Percentiles rank a stretch among this genome's conserved stretches.
Evolutionary conservation across 2,888 invertebrate genomes (phyloP).

Genomic region (Hypselothyrea guttata): DNA sequence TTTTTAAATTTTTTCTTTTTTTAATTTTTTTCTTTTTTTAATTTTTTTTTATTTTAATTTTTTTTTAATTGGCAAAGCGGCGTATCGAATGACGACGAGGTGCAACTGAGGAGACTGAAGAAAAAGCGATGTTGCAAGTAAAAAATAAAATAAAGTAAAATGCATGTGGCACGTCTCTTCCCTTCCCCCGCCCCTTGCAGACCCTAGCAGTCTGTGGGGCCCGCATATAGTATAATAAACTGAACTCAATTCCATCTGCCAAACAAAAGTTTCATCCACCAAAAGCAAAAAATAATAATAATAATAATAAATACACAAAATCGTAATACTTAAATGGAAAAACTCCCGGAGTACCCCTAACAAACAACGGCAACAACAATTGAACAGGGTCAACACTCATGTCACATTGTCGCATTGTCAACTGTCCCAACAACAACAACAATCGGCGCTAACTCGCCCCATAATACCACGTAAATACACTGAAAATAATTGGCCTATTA

Average conservation of each 20-base stretch:
- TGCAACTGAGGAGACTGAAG: neutral
- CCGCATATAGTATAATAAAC: slow-evolving; percentile 31
- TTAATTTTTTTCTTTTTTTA: too few relatives aligned
- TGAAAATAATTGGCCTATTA: too few relatives aligned
- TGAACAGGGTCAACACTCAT: slow-evolving; percentile 37
- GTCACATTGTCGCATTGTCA: slow-evolving; percentile 32
- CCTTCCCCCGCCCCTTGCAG: too few relatives aligned
- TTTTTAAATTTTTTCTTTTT: too few relatives aligned
- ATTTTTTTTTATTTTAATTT: too few relatives aligned
- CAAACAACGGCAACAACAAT: slow-evolving; percentile 11
- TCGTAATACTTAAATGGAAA: slow-evolving; percentile 38
- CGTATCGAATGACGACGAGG: too few relatives aligned
- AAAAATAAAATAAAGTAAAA: slow-evolving; percentile 32
- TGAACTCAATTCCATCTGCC: slow-evolving; percentile 9
- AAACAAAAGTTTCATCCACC: slow-evolving; percentile 14
- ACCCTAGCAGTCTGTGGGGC: slow-evolving; percentile 8
- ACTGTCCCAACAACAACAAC: slow-evolving; percentile 9
- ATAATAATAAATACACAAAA: slow-evolving; percentile 37
- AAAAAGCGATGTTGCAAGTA: slow-evolving; percentile 48
- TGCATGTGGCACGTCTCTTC: slow-evolving; percentile 17
- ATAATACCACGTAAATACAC: slow-evolving; percentile 14
- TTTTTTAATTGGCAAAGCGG: too few relatives aligned
- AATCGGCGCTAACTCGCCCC: too few relatives aligned
- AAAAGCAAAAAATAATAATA: slow-evolving; percentile 23
- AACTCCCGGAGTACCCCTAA: slow-evolving; percentile 22